Conservation (phyloP, 2,888 invertebrate species). For the Orgyia antiqua region DNA sequence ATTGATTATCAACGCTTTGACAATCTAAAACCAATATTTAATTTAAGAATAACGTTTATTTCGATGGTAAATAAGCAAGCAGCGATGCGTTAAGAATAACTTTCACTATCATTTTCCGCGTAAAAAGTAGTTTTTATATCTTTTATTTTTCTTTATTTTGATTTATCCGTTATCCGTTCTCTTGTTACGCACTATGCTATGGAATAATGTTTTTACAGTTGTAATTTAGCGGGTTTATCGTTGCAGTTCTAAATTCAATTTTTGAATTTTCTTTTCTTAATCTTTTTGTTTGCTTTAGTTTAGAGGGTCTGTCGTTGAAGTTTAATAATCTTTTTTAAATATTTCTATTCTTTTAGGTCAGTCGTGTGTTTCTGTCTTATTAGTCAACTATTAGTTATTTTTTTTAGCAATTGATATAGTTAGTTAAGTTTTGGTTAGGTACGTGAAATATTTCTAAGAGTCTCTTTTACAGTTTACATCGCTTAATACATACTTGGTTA, state of each 20-base stretch:
- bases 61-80: constrained; percentile 28
- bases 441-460: no score
- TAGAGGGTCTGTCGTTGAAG: no score
- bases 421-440: no score
- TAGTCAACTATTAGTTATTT: no score
- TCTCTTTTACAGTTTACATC: no score
- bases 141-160: constrained; percentile 15
- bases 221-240: constrained; percentile 1
- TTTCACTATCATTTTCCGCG: constrained; percentile 52
- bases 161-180: constrained; percentile 28
- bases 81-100: constrained; percentile 41
- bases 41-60: constrained; percentile 38
- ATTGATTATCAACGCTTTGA: constrained; percentile 35
- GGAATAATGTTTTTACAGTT: constrained; percentile 13
- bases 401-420: no score
- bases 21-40: constrained; percentile 44
- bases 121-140: constrained; percentile 30
- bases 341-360: no score
- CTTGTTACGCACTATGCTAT: constrained; percentile 26
- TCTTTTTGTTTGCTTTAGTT: not conserved
- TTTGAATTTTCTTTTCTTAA: not conserved
- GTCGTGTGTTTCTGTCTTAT: no score
- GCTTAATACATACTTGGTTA: no score
- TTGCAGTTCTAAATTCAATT: not conserved
- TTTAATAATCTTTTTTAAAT: no score